Conservation (phyloP, 2,888 invertebrate genomes). For the Pasiphila rectangulata region DNA sequence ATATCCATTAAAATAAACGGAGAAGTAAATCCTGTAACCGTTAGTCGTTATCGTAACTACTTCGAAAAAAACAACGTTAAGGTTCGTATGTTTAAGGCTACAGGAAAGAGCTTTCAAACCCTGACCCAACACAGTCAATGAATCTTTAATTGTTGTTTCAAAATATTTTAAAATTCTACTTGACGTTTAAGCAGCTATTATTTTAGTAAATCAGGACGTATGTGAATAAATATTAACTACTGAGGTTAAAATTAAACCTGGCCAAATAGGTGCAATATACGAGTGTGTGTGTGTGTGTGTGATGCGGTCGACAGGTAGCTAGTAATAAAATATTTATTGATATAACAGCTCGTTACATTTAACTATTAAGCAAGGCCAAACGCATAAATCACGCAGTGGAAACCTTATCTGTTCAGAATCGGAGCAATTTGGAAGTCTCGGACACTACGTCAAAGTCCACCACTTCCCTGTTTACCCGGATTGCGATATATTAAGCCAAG, state of each 20-base stretch:
- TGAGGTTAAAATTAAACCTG: too few relatives aligned
- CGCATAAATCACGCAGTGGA: neutral
- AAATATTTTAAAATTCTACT: neutral
- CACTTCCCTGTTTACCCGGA: constrained; percentile 6
- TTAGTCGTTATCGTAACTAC: neutral
- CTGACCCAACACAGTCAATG: neutral
- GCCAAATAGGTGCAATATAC: too few relatives aligned
- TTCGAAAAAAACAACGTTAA: neutral
- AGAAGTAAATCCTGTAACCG: neutral
- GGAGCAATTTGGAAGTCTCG: neutral
- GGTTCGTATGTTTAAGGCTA: neutral
- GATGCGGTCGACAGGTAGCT: too few relatives aligned
- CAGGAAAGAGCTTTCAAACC: constrained; percentile 15
- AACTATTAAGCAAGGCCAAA: constrained; percentile 1
- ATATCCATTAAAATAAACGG: constrained; percentile 5
- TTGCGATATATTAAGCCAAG: constrained; percentile 8
- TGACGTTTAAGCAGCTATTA: neutral
- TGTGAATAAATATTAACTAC: too few relatives aligned
- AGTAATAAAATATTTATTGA: too few relatives aligned
- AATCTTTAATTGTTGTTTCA: neutral
- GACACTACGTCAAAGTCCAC: neutral
- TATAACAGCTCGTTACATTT: neutral
- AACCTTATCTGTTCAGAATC: constrained; percentile 3
- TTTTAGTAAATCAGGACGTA: too few relatives aligned
- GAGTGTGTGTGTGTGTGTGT: too few relatives aligned